Conservation (phyloP, 2,888 invertebrate species). For the Phorcus lineatus region DNA sequence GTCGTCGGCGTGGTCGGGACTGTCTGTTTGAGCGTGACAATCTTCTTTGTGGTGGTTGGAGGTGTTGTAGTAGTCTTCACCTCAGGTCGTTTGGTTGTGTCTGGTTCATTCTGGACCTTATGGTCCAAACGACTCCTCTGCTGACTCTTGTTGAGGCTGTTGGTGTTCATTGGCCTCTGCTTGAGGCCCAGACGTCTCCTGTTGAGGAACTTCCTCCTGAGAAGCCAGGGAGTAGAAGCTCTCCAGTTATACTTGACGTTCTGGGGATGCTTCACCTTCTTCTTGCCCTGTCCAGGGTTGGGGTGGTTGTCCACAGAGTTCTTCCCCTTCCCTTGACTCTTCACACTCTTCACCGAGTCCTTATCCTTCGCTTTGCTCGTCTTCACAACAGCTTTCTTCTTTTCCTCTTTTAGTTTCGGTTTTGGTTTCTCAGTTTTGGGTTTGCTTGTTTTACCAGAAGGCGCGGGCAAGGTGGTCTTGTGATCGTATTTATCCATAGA, state of each 20-base stretch:
- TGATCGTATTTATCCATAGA: neutral
- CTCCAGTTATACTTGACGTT: constrained; percentile 24
- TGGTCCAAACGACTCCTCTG: neutral
- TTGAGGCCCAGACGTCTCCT: neutral
- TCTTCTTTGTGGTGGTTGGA: neutral
- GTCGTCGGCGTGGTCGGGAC: neutral
- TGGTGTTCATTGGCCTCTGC: neutral
- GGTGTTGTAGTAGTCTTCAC: neutral
- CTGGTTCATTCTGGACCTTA: neutral
- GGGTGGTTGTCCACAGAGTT: neutral
- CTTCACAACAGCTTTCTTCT: neutral
- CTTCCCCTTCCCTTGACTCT: neutral
- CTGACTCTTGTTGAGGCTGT: neutral
- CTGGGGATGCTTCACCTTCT: constrained; percentile 4
- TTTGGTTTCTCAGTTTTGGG: neutral
- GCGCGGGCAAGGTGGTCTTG: neutral
- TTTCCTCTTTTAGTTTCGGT: neutral
- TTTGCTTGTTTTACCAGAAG: neutral
- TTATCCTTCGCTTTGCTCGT: neutral
- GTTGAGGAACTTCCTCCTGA: neutral
- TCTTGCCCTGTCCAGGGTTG: neutral
- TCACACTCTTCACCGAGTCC: neutral
- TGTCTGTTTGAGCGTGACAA: neutral
- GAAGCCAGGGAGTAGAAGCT: constrained; percentile 1
- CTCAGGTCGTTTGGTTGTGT: neutral